These are phyloP conservation scores for Oryzias sinensis DNA, from an alignment of 2,797 vertebrate species.

Conservation along the genomic window DNA sequence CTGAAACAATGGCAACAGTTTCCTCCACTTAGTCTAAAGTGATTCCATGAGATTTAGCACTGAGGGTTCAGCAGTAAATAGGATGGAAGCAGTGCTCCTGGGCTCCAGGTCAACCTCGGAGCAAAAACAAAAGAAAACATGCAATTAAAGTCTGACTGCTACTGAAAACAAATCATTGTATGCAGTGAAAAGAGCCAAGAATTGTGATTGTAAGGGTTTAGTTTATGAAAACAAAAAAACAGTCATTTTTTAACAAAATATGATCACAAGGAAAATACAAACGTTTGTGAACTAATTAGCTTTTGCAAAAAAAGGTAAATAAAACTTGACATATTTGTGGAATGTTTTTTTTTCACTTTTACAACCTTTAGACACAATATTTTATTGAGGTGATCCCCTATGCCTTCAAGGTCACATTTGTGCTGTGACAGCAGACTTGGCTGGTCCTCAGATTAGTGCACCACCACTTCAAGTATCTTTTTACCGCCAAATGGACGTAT, in stretches of 20 bases:
- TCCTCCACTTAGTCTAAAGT: constrained; percentile 16
- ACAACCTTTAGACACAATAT: not conserved
- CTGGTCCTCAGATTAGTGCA: not conserved
- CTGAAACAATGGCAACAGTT: constrained; percentile 37
- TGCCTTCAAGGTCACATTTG: not conserved
- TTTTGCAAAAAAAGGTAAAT: too few relatives aligned
- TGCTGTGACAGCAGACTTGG: not conserved
- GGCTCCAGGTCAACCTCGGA: constrained; percentile 15
- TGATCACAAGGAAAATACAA: too few relatives aligned
- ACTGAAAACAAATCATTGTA: constrained; percentile 1
- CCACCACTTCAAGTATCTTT: not conserved
- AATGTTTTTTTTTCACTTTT: not conserved
- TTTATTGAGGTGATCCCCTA: not conserved
- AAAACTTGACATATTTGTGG: not conserved
- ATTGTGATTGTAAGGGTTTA: not conserved
- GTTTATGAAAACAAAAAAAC: not conserved
- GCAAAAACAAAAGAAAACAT: not conserved
- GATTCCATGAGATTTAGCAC: constrained; percentile 15
- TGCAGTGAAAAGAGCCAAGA: not conserved
- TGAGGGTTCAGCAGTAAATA: constrained; percentile 7
- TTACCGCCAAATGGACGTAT: not conserved
- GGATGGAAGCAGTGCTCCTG: constrained; percentile 3
- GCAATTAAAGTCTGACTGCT: constrained; percentile 17
- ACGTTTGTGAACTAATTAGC: too few relatives aligned
- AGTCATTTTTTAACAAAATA: not conserved